Evolutionary conservation across 1,140 invertebrate species (phyloP).

Genomic region (Delia radicum): DNA sequence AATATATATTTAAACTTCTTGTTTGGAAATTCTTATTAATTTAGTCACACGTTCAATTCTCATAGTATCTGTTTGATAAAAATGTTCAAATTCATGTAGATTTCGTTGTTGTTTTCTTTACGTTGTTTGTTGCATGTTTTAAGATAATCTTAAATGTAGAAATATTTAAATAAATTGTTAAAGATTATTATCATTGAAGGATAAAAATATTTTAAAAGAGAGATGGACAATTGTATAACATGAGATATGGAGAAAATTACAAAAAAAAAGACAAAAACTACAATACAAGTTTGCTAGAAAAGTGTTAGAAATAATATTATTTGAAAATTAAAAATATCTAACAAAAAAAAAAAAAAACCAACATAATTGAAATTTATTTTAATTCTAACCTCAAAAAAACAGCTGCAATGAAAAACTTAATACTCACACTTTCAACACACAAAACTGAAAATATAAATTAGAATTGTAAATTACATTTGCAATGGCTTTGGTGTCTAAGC

Average conservation of each 20-base stretch:
- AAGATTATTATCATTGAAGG: not conserved
- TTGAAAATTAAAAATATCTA: not conserved
- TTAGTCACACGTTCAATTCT: too few relatives aligned
- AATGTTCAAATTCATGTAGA: too few relatives aligned
- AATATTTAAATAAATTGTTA: constrained; percentile 5
- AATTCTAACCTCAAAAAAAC: not conserved
- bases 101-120: too few relatives aligned
- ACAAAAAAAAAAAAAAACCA: not conserved
- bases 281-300: not conserved
- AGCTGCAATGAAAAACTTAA: not conserved
- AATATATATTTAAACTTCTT: too few relatives aligned
- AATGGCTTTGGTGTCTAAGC: not conserved
- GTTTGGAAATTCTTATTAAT: too few relatives aligned
- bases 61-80: too few relatives aligned
- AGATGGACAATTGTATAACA: not conserved
- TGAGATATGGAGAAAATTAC: not conserved
- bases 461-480: not conserved
- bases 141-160: not conserved
- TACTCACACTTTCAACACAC: not conserved
- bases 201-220: not conserved
- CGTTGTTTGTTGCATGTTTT: not conserved
- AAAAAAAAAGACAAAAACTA: not conserved
- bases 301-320: not conserved
- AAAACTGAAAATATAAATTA: not conserved
- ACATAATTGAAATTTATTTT: not conserved